These are phyloP conservation scores for Anticlea derivata DNA, from an alignment of 2,888 invertebrate species.

Conservation along the genomic window DNA sequence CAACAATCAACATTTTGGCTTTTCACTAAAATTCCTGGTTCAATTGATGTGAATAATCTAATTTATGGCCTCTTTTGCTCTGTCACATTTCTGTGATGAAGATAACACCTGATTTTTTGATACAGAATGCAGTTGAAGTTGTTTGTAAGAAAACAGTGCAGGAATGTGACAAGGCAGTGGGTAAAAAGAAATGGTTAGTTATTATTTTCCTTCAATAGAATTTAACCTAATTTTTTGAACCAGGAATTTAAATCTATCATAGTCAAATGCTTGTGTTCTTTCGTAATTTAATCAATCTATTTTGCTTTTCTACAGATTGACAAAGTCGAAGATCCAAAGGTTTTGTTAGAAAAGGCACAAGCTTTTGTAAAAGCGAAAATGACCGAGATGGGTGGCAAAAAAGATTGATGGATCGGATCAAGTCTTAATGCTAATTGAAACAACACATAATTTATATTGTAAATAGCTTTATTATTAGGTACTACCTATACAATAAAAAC, in stretches of 20 bases:
- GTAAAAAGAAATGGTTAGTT: slow-evolving; percentile 72
- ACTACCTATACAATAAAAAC: too few relatives aligned
- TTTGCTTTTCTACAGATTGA: slow-evolving; percentile 85
- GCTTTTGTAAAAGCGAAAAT: slow-evolving; percentile 87
- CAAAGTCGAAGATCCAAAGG: slow-evolving; percentile 92
- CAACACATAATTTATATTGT: slow-evolving; percentile 54
- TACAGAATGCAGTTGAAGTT: slow-evolving; percentile 58
- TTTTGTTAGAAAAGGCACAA: slow-evolving; percentile 87
- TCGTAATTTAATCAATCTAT: slow-evolving; percentile 6
- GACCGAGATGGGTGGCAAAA: slow-evolving; percentile 43
- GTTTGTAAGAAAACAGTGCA: slow-evolving; percentile 58
- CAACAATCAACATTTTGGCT: background rate
- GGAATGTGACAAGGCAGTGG: slow-evolving; percentile 59
- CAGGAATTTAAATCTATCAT: slow-evolving; percentile 47
- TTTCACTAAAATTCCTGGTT: slow-evolving; percentile 35
- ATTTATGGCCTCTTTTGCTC: slow-evolving; percentile 43
- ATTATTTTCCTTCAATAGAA: slow-evolving; percentile 39
- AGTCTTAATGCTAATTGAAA: slow-evolving; percentile 1
- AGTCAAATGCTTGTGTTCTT: slow-evolving; percentile 7
- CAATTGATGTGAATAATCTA: slow-evolving; percentile 21
- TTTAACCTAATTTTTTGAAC: slow-evolving; percentile 46
- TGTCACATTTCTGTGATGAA: slow-evolving; percentile 32
- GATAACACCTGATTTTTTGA: slow-evolving; percentile 42
- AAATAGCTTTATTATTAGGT: slow-evolving; percentile 68
- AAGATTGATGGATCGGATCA: slow-evolving; percentile 35